Conservation (phyloP, 1,140 invertebrate species). For the Micrasema longulum region DNA sequence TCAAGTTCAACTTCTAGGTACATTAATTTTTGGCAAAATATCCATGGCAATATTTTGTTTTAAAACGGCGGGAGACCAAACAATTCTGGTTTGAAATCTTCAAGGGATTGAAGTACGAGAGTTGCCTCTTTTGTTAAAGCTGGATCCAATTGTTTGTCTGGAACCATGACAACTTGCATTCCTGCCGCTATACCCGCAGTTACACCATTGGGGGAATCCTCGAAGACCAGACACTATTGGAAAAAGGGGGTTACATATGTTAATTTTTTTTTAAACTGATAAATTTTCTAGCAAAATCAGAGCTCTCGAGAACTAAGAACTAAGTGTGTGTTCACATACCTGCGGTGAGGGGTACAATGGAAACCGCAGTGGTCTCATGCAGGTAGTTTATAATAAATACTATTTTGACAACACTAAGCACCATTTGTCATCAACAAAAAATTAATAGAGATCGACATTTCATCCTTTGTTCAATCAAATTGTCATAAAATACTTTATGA, state of each 20-base stretch:
- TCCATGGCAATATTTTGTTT: conserved; percentile 42
- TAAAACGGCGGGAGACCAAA: conserved; percentile 89
- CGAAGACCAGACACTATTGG: conserved; percentile 93
- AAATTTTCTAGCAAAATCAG: background rate
- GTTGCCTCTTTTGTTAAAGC: conserved; percentile 74
- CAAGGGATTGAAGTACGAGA: conserved; percentile 77
- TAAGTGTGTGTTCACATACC: background rate
- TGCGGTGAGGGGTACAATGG: background rate
- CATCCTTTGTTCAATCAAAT: no score
- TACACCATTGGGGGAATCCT: conserved; percentile 92
- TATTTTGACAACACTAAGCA: no score
- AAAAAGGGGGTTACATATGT: conserved; percentile 47
- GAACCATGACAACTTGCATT: conserved; percentile 91
- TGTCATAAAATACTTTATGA: no score
- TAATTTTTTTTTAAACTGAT: background rate
- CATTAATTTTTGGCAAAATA: conserved; percentile 22
- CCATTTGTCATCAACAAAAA: no score
- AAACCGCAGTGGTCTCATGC: background rate
- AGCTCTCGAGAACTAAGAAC: background rate
- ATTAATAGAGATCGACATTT: no score
- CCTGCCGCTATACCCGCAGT: conserved; percentile 81
- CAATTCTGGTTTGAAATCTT: conserved; percentile 85
- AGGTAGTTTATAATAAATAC: no score
- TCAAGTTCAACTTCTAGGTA: background rate
- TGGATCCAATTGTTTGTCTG: conserved; percentile 75